Evolutionary conservation across 2,113 vertebrate species (phyloP).

Genomic region (Rhea pennata): DNA sequence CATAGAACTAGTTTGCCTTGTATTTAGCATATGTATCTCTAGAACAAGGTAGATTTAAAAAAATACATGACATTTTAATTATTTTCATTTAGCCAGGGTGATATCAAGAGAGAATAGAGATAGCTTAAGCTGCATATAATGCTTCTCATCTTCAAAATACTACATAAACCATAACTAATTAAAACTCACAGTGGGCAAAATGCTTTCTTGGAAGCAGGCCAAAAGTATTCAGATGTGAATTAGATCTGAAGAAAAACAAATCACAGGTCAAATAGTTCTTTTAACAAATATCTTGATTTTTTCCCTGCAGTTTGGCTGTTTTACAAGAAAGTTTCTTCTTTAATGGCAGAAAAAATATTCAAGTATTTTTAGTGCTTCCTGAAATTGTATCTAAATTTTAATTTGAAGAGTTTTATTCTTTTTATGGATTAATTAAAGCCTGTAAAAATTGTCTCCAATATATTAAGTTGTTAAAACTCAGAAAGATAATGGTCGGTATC

Average conservation of each 20-base stretch:
- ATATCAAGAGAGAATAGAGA: not conserved
- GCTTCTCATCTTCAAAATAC: not conserved
- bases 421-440: not conserved
- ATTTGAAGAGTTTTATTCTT: not conserved
- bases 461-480: not conserved
- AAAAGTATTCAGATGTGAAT: not conserved
- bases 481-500: not conserved
- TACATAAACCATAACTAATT: not conserved
- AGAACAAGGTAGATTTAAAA: not conserved
- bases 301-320: not conserved
- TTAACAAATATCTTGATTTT: not conserved
- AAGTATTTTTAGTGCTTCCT: not conserved
- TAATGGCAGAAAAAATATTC: not conserved
- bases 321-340: not conserved
- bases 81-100: not conserved
- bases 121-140: not conserved
- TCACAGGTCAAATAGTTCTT: not conserved
- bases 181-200: constrained; percentile 15
- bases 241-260: constrained; percentile 4
- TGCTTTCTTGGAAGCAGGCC: not conserved
- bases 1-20: not conserved
- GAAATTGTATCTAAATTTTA: not conserved
- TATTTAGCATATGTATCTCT: not conserved
- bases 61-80: not conserved
- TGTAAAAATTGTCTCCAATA: not conserved